Base-by-base conservation (phyloP, 1,140 invertebrate species). In the Drosophila novamexicana region DNA sequence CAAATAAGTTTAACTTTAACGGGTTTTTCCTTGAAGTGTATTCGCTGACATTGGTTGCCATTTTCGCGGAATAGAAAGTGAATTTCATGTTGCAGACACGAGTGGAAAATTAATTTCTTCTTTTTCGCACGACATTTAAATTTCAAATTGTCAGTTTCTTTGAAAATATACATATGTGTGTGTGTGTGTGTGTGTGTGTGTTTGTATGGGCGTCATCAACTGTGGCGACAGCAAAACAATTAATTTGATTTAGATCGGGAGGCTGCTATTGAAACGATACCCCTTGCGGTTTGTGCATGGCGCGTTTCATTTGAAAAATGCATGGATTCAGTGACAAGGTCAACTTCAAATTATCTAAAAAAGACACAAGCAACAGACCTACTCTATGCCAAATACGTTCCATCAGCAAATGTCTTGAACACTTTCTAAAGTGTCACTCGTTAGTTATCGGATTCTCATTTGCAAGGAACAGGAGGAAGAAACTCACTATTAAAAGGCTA, bases 41-140 rank as follows among this genome's bases (percentile, higher is more conserved):
- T 10, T 12, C 34, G n/a, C 52, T 62, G 76, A 56, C 72, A 86
- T 79, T 71, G 72, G 73, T 47, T 70, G 53, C 69, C 39, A 54
- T 73, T 32, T 63, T 44, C 47, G 62, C 37, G 36, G 50, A 29
- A 44, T 47, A 36, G 68, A 70, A 70, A 70, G 59, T 63, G 40
- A 58, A 69, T 70, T 71, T 68, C 63, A 81, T 81, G 75, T 50
- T 73, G 66, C 65, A 68, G 54, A 59, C 64, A 67, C 76, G 66
- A 75, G 77, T 68, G 71, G 90, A 91, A 91, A 90, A 90, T 90
- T 80, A 91, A 91, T 90, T 91, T 91, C 90, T 89, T 86, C 75
- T 90, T 91, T 91, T 29, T 29, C 78, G 85, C 85, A 82, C 90
- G 81, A 89, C 83, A 90, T 89, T 91, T 90, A 84, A 84, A 91